Percentiles rank a stretch among this genome's conserved stretches.
phyloP scores from a whole-genome alignment of 64 coral and sea anemone species.

The Montipora sp. region DNA sequence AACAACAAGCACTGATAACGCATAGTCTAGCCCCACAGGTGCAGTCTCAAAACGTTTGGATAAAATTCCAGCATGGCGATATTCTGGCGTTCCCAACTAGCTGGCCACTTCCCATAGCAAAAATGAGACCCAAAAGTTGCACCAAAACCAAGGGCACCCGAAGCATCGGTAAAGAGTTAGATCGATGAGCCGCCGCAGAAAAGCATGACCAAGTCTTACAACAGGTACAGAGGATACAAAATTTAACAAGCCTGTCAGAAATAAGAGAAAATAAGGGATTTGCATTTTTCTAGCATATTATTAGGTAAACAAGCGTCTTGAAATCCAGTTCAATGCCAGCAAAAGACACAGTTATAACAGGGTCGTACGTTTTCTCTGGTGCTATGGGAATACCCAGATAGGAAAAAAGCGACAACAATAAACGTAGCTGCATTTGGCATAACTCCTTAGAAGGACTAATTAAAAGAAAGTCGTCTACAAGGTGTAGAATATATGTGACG shows the following conservation, averaged over 20 bases:
- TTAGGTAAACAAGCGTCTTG: not conserved
- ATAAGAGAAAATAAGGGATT: not conserved
- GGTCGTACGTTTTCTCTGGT: too few relatives aligned
- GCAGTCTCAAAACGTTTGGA: not conserved
- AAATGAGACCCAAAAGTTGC: not conserved
- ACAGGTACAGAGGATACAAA: not conserved
- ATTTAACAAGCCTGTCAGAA: not conserved
- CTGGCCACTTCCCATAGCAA: not conserved
- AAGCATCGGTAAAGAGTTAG: not conserved
- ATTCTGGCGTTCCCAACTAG: not conserved
- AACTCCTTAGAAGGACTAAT: too few relatives aligned
- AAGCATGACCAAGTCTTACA: not conserved
- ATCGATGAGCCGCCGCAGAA: too few relatives aligned
- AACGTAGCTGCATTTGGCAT: too few relatives aligned
- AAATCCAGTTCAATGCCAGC: too few relatives aligned
- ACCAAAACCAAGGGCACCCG: not conserved
- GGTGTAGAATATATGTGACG: too few relatives aligned
- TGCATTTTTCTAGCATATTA: not conserved
- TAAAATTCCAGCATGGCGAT: not conserved
- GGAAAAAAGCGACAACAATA: too few relatives aligned
- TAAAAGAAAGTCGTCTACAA: too few relatives aligned
- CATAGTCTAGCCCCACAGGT: conserved; percentile 33
- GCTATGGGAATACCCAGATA: too few relatives aligned
- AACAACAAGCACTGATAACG: conserved; percentile 34
- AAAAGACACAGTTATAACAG: too few relatives aligned